Evolutionary conservation across 2,888 invertebrate genomes (phyloP).

Genomic region (Diarsia rubi): DNA sequence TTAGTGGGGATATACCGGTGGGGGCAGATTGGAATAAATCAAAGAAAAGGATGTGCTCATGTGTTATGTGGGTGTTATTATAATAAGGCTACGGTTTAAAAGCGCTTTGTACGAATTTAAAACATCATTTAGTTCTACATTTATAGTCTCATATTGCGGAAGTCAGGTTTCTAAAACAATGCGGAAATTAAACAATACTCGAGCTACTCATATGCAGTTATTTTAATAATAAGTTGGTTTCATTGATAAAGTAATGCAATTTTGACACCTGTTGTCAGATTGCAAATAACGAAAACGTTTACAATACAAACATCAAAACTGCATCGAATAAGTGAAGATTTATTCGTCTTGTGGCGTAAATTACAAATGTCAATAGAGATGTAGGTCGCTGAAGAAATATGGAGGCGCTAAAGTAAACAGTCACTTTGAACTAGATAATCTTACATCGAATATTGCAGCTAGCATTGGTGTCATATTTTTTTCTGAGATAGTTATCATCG

Average conservation of each 20-base stretch:
- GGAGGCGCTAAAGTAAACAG: constrained; percentile 3
- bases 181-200: not conserved
- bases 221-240: not conserved
- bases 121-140: not conserved
- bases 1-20: too few relatives aligned
- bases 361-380: constrained; percentile 17
- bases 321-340: constrained; percentile 7
- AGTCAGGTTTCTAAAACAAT: not conserved
- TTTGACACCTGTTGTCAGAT: not conserved
- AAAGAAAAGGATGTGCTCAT: not conserved
- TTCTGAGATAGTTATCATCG: not conserved
- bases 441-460: not conserved
- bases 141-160: not conserved
- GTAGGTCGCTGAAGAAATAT: not conserved
- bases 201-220: not conserved
- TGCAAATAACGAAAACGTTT: constrained; percentile 1
- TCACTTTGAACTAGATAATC: not conserved
- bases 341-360: constrained; percentile 28
- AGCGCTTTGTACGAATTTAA: not conserved
- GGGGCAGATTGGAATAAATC: too few relatives aligned
- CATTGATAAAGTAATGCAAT: not conserved
- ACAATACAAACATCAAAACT: constrained; percentile 6
- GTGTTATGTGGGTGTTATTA: not conserved
- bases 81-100: not conserved
- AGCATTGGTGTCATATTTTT: not conserved